Evolutionary conservation across 2,113 vertebrate genomes (phyloP), one percentile per base, ranked within the genome.

Genomic region (Isurus oxyrinchus): DNA sequence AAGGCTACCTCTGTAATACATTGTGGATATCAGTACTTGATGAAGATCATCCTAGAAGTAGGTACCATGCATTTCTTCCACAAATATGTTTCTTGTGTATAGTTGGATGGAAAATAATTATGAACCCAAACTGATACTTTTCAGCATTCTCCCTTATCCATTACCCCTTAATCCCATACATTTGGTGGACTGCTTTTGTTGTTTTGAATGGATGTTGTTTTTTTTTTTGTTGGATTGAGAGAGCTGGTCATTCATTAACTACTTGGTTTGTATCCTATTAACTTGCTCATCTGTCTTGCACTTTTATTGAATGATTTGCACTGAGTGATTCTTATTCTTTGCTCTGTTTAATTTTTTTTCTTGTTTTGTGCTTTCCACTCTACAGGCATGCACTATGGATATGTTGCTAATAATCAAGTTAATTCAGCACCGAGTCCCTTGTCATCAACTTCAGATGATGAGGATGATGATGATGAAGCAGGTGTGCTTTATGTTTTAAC

Each of bases 381-480:
- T 98, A 98, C 99, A 99, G 99, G 99, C 98, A 97, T 98, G 98
- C 99, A 98, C 97, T 99, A 98, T 98, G 99, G 98, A 99, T 99
- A 98, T 98, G 98, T 98, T 98, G 98, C 98, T 98, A 99, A 99
- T 99, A 99, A 99, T 96, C 98, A 98, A 97, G 98, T 98, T 99
- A 99, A 98, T 98, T 98, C 98, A 97, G 98, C 98, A 97, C 98
- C 98, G 97, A 98, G 98, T 98, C 98, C 99, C 98, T 99, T 98
- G 98, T 99, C 99, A 98, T 99, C 99, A 98, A 98, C 99, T 98
- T 99, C 99, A 98, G 99, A 99, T 98, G 99, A 99, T 97, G 99
- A 99, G 97, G 98, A 98, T 98, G 98, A 98, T 98, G 98, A 98
- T 98, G 99, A 99, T 99, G 99, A 99, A 99, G 99, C 99, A 99